phyloP scores from a whole-genome alignment of 2,113 vertebrate genomes.

The Rhombomys opimus region DNA sequence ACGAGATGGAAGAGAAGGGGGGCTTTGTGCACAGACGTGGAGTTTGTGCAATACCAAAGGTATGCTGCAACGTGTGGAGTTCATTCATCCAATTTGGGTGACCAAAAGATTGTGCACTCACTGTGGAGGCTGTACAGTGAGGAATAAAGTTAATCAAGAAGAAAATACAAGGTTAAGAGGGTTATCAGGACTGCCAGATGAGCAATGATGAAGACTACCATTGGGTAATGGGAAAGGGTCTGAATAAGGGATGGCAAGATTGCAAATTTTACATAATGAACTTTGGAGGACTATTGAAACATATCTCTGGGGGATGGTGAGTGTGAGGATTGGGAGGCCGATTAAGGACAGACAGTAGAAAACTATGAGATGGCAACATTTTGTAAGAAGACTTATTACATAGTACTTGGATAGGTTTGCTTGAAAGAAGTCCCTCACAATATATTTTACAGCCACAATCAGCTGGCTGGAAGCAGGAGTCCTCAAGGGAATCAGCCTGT shows the following conservation, averaged over 20 bases:
- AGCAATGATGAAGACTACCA: not conserved
- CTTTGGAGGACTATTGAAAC: not conserved
- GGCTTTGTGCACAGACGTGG: not conserved
- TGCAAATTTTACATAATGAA: not conserved
- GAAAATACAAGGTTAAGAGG: not conserved
- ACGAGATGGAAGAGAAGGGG: not conserved
- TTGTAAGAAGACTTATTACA: not conserved
- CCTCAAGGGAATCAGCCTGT: not conserved
- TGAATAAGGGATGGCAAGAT: not conserved
- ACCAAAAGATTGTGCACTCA: not conserved
- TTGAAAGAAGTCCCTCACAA: not conserved
- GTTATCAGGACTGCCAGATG: not conserved
- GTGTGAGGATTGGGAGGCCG: not conserved
- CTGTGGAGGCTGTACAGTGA: not conserved
- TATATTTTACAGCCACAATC: not conserved
- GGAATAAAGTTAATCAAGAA: not conserved
- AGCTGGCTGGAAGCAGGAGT: not conserved
- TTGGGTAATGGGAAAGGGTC: not conserved
- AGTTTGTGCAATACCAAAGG: not conserved
- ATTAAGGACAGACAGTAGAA: not conserved
- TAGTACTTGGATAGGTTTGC: not conserved
- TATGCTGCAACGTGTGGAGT: not conserved
- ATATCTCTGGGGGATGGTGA: not conserved
- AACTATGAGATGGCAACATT: not conserved
- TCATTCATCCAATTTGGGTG: not conserved